Base-by-base conservation (phyloP, 2,113 vertebrate species). In the Semnornis frantzii region DNA sequence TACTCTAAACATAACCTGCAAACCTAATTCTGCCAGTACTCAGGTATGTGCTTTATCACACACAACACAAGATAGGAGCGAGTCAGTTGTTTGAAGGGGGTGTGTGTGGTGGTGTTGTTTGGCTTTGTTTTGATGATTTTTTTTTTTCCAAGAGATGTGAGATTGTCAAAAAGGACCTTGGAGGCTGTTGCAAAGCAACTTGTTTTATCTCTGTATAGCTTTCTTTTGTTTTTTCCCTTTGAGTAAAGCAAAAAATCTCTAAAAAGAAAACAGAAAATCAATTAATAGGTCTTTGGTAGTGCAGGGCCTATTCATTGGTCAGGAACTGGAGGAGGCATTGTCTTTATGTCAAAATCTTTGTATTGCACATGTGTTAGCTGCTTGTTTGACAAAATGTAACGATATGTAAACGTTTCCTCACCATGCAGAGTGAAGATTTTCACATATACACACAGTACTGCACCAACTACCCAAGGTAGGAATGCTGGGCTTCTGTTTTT, bases 391-490 rank as follows among this genome's bases (percentile, higher is more conserved):
- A 91, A 90, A 96, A 88, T 72, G 62, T 92, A 15, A 91, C 68
- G 81, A 12, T 89, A 21, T 83, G 44, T 62, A 81, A 87, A 94
- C 24, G 5, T 82, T 73, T 94, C 71, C 13, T 73, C 58, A n/a
- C 94, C 50, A 87, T 82, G 23, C 97, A 99, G 99, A 99, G 99
- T 96, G 98, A 99, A 98, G 99, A 99, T 75, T 99, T 99, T 97
- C 99, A 99, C 95, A 98, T 99, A 93, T 99, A 99, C 70, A 99
- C 99, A 0, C 98, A 99, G 96, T 99, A 99, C 93, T 99, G 99
- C 97, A 99, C 99, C 76, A 99, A 99, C 97, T 99, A 99, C 74
- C 99, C 99, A 69, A 98, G 98, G 99, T 98, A 98, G 14, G 97
- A 44, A 31, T 64, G 17, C 31, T 64, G 63, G 5, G 4, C 62